Evolutionary conservation across 2,797 vertebrate species (phyloP), one percentile per base, ranked within the genome.

Genomic region (Amphiprion clarkii): DNA sequence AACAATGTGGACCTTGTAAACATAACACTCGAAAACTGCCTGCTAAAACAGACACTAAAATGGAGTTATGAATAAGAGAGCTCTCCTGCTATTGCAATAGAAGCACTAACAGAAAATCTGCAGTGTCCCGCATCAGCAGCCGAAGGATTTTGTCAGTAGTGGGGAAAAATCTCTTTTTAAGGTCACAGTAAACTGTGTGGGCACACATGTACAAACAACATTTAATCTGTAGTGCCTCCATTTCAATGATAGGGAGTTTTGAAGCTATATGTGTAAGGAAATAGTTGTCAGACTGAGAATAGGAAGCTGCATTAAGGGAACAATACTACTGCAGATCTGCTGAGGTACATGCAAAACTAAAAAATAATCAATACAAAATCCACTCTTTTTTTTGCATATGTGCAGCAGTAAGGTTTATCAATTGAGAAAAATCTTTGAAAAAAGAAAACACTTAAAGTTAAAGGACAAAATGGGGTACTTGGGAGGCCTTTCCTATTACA

Each of bases 161-260:
- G 59, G 61, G 65, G 17, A 67, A 79, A 77, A 55, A 53, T 58
- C 6, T 62, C 13, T 31, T 84, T 72, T 73, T 57, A 61, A 79
- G 58, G 25, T 44, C 39, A 56, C 7, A 4, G 27, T 52, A 66
- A 82, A 58, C 59, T 69, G 29, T 0, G 4, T 19, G 29, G 40
- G 48, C 39, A 71, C 46, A 67, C 51, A 36, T 42, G 27, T 39
- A 60, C 29, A 61, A 33, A 54, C 65, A 63, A 62, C 53, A 57
- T 46, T 58, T 40, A 59, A 60, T 80, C 72, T 66, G 36, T 3
- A 62, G 23, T 46, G 57, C 31, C 69, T 42, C 12, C 25, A 31
- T 10, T 70, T 52, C 21, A 55, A 46, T 54, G 56, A 36, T 54
- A 59, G 49, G 16, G 31, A 31, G 48, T 51, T 21, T 49, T 51